phyloP scores from a whole-genome alignment of 2,888 invertebrate genomes.

The Chouioia cunea region DNA sequence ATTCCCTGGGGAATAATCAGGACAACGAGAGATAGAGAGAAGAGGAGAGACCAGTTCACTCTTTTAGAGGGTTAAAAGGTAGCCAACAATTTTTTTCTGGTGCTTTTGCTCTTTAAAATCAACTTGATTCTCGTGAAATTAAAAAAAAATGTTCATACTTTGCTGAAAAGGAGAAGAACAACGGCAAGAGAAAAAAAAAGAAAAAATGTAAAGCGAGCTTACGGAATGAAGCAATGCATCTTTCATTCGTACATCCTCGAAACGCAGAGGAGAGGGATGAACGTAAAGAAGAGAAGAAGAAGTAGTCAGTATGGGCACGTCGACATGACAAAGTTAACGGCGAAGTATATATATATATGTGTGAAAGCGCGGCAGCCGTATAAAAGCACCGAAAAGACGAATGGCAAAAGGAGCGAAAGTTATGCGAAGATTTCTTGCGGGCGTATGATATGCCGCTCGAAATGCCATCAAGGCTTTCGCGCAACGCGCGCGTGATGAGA shows the following conservation, averaged over 20 bases:
- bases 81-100: no score
- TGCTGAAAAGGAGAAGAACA: conserved; percentile 2
- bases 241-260: conserved; percentile 50
- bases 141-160: no score
- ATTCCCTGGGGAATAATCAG: conserved; percentile 54
- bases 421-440: conserved; percentile 62
- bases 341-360: no score
- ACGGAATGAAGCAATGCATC: conserved; percentile 63
- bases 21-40: conserved; percentile 1
- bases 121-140: no score
- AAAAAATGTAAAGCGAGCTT: conserved; percentile 3
- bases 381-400: conserved; percentile 57
- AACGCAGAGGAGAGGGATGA: conserved; percentile 24
- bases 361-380: conserved; percentile 40
- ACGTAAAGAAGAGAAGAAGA: conserved; percentile 44
- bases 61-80: conserved; percentile 3
- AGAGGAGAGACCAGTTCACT: not conserved
- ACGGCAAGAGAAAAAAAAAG: not conserved
- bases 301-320: conserved; percentile 16
- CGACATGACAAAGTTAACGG: no score
- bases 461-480: conserved; percentile 43
- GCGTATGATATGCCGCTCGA: conserved; percentile 45
- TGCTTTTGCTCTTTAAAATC: no score
- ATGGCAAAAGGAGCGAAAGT: conserved; percentile 57
- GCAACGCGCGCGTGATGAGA: conserved; percentile 26